A percentile compares a stretch with the other conserved stretches of the same genome.
These are phyloP conservation scores for Onychorhynchus coronatus DNA, from an alignment of 2,113 vertebrate species.

Conservation along the genomic window DNA sequence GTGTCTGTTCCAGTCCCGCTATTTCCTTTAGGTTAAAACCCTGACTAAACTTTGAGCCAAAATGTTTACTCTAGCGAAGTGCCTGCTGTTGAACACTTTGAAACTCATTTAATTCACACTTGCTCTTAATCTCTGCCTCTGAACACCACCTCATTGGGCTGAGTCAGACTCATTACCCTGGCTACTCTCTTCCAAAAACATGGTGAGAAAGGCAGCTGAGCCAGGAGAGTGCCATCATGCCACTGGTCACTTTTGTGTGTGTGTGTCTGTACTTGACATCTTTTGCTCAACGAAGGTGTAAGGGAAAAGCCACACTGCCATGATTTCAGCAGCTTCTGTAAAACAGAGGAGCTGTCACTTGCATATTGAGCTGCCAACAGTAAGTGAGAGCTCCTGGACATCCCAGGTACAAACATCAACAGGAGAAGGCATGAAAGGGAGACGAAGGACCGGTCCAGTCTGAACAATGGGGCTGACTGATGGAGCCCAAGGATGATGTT, in stretches of 20 bases:
- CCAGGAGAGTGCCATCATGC: accelerated
- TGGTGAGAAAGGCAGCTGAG: accelerated
- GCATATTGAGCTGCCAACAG: not conserved
- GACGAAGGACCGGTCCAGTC: not conserved
- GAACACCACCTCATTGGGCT: not conserved
- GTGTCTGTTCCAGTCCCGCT: not conserved
- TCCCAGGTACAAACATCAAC: not conserved
- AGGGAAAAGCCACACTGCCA: not conserved
- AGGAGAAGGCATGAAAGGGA: accelerated
- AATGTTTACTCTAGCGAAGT: not conserved
- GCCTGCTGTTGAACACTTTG: not conserved
- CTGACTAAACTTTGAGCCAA: not conserved
- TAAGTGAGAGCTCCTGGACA: not conserved
- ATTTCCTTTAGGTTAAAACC: not conserved
- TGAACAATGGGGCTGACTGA: accelerated
- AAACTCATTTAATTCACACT: conserved; percentile 32
- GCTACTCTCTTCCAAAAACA: not conserved
- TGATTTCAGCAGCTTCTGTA: not conserved
- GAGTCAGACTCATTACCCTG: not conserved
- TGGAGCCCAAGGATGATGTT: not conserved
- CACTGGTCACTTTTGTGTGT: accelerated
- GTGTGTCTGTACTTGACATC: not conserved
- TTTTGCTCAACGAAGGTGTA: not conserved
- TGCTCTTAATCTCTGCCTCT: not conserved
- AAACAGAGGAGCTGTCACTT: not conserved